Evolutionary conservation across 2,888 invertebrate species (phyloP), one percentile per base, ranked within the genome.

Genomic region (Cataglyphis livida): DNA sequence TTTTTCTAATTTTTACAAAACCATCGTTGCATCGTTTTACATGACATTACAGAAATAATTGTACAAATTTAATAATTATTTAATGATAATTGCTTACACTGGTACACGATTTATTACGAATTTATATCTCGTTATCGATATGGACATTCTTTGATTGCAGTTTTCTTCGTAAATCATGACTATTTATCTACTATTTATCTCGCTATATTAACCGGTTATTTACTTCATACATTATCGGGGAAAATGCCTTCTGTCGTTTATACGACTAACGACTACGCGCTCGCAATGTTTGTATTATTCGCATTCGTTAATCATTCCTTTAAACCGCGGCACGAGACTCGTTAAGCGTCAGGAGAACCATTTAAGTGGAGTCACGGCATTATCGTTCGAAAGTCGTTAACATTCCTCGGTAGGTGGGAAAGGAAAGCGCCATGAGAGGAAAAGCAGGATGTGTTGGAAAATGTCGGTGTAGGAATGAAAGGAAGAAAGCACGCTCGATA

Each of bases 221-320:
- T 70, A 21, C 9, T 25, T 12, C 68, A 62, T 25, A 41, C 54
- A 66, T 66, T 74, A 82, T 28, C 44, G 54, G 21, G 12, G 57
- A 65, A 76, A 82, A 59, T 76, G 28, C 48, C 76, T 66, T 44
- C 76, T 70, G 35, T 81, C 78, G 3, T 62, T 76, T 76, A 76
- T 82, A 5, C 79, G 54, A 62, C 70, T 61, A 83, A 81, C 51
- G 61, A 51, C 28, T 59, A n/a, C 51, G 61, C 71, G 70, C 57
- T 68, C 54, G 57, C 66, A 59, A 66, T 68, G 70, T 86, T 82
- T 64, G 75, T 70, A 75, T 76, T 79, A 82, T 79, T 86, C 78
- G 81, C 66, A 81, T 84, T 85, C 85, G 84, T 85, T 84, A 85
- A 85, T 85, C 85, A 84, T 84, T 54, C 75, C 68, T 54, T 65